Evolutionary conservation across 1,140 invertebrate genomes (phyloP).

Genomic region (Kradibia gibbosae): DNA sequence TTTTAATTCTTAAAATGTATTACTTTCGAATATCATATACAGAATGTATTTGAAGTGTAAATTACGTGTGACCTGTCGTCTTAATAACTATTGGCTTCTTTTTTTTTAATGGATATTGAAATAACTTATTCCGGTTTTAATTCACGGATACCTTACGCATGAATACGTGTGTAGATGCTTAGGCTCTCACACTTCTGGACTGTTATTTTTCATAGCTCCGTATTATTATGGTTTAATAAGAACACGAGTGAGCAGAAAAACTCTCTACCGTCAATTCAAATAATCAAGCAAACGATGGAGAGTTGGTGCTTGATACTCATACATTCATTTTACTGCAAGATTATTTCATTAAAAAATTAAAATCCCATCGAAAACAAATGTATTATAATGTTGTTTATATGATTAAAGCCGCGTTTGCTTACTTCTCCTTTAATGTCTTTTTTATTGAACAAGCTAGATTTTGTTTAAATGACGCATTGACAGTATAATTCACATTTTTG

Average conservation of each 20-base stretch:
- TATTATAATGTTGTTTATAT: slow-evolving; percentile 69
- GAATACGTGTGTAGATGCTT: slow-evolving; percentile 68
- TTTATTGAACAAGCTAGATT: slow-evolving; percentile 47
- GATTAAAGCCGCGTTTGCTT: slow-evolving; percentile 62
- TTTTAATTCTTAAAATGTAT: too few relatives aligned
- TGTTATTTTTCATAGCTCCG: slow-evolving; percentile 73
- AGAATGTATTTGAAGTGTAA: neutral
- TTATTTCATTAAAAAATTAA: slow-evolving; percentile 75
- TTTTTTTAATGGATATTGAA: slow-evolving; percentile 73
- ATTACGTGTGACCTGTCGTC: slow-evolving; percentile 59
- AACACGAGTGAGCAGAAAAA: slow-evolving; percentile 47
- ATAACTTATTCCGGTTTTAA: slow-evolving; percentile 75
- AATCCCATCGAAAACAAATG: slow-evolving; percentile 71
- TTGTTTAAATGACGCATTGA: slow-evolving; percentile 15
- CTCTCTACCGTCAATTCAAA: slow-evolving; percentile 36
- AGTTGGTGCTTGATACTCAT: slow-evolving; percentile 57
- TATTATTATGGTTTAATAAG: slow-evolving; percentile 68
- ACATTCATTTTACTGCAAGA: slow-evolving; percentile 69
- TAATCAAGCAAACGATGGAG: slow-evolving; percentile 32
- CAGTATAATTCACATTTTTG: neutral
- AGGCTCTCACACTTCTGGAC: slow-evolving; percentile 74
- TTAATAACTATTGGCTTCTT: slow-evolving; percentile 70
- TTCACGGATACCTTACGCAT: slow-evolving; percentile 71
- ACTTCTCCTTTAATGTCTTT: slow-evolving; percentile 48
- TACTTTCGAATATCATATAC: too few relatives aligned